phyloP scores from a whole-genome alignment of 2,888 invertebrate species.

The Crepidodera aurea region DNA sequence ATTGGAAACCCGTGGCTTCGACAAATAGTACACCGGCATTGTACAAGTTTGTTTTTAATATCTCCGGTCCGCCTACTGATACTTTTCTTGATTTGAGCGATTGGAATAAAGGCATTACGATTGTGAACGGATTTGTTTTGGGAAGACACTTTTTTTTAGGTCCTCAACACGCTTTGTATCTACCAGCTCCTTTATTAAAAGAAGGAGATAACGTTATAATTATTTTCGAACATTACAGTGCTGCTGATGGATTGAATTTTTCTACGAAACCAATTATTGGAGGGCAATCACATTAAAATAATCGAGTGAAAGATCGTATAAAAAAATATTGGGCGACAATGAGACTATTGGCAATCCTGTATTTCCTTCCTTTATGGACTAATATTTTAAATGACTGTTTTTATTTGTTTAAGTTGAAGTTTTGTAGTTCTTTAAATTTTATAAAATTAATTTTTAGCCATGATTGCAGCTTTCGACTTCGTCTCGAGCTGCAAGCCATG shows the following conservation, averaged over 20 bases:
- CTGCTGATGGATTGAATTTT: constrained; percentile 47
- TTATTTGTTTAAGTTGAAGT: no score
- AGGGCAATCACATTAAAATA: not conserved
- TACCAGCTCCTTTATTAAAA: constrained; percentile 78
- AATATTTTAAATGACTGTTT: no score
- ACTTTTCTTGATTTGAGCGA: constrained; percentile 79
- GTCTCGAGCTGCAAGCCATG: no score
- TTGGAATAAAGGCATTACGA: constrained; percentile 87
- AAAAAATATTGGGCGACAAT: no score
- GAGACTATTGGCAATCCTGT: no score
- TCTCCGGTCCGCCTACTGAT: constrained; percentile 65
- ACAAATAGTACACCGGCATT: constrained; percentile 68
- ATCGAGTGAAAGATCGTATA: no score
- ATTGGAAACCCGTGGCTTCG: constrained; percentile 73
- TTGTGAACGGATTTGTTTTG: constrained; percentile 84
- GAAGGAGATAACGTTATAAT: constrained; percentile 60
- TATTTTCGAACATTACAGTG: constrained; percentile 57
- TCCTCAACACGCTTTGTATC: constrained; percentile 83
- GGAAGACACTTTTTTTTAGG: constrained; percentile 82
- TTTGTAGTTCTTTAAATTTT: no score
- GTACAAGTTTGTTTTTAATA: constrained; percentile 62
- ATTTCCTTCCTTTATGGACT: no score
- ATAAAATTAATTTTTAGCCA: no score
- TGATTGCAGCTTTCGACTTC: no score
- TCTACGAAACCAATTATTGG: constrained; percentile 49